These are phyloP conservation scores for human DNA, from an alignment of 2,113 vertebrate genomes.

Conservation along the genomic window DNA sequence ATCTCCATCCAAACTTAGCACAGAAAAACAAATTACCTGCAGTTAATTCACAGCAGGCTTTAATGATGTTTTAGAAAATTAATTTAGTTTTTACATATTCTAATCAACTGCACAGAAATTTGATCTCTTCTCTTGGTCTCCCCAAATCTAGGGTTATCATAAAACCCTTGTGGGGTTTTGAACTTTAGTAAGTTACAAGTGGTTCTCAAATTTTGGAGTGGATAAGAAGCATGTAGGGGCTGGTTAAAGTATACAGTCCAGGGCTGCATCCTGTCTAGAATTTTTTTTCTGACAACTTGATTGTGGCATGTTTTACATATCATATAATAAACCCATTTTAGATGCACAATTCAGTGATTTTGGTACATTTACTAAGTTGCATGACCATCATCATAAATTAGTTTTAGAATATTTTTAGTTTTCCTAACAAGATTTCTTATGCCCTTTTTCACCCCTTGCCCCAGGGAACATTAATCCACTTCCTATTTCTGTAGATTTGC, in stretches of 20 bases:
- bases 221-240: not conserved
- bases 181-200: not conserved
- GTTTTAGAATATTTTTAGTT: not conserved
- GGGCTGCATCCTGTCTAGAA: not conserved
- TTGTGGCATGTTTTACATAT: not conserved
- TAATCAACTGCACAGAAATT: conserved; percentile 42
- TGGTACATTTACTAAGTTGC: not conserved
- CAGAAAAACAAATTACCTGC: conserved; percentile 43
- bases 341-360: not conserved
- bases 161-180: not conserved
- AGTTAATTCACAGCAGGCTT: conserved; percentile 39
- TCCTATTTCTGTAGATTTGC: not conserved
- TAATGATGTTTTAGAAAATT: conserved; percentile 29
- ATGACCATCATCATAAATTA: not conserved
- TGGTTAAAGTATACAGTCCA: not conserved
- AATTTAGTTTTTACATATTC: conserved; percentile 33
- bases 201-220: not conserved
- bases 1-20: not conserved
- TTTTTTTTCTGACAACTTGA: not conserved
- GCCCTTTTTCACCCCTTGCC: not conserved
- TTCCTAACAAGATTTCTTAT: not conserved
- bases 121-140: conserved; percentile 12
- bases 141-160: not conserved
- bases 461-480: not conserved
- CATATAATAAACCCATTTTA: not conserved